Base-by-base conservation (phyloP, 2,888 invertebrate species). In the Mellilla xanthometata region DNA sequence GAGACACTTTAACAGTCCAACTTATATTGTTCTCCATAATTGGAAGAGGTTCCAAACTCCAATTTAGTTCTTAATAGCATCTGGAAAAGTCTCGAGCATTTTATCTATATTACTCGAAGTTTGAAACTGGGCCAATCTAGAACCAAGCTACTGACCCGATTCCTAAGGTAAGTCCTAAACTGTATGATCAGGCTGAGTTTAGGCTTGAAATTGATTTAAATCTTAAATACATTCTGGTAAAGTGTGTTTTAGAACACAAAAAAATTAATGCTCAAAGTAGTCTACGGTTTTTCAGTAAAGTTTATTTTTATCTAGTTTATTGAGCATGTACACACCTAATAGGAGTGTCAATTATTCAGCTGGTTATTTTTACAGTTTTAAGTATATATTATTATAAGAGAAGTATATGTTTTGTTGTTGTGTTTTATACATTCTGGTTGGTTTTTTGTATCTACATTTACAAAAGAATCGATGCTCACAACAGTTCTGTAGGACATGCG, bases 121-220 rank as follows among this genome's bases (percentile, higher is more conserved):
- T 56, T 54, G 66, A 50, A 72, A 69, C 54, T 72, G 68, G 76
- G 76, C 68, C 72, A 56, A 58, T 60, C 57, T 62, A 67, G 58
- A 64, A 60, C 57, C 57, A 62, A 63, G 64, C 63, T 71, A 62
- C 58, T 68, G 71, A 50, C 65, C 74, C 65, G 64, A 68, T 71
- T 76, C 26, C 31, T 28, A 31, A 40, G 28, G 40, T 46, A 46
- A 36, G 40, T 36, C 40, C 35, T 26, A 23, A 32, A 22, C 22
- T 23, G n/a, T 22, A 22, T 32, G 28, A 30, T 26, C 46, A 24
- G 3, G 12, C 23, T 26, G 2, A 22, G 3, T 12, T 8, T 24
- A 7, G 8, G 7, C 15, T 19, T 19, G 3, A 19, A 19, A 19
- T 6, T 1, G 2, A 10, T 12, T 24, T 1, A 11, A 3, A 39